Evolutionary conservation across 2,113 vertebrate species (phyloP).

Genomic region (Neotoma lepida): DNA sequence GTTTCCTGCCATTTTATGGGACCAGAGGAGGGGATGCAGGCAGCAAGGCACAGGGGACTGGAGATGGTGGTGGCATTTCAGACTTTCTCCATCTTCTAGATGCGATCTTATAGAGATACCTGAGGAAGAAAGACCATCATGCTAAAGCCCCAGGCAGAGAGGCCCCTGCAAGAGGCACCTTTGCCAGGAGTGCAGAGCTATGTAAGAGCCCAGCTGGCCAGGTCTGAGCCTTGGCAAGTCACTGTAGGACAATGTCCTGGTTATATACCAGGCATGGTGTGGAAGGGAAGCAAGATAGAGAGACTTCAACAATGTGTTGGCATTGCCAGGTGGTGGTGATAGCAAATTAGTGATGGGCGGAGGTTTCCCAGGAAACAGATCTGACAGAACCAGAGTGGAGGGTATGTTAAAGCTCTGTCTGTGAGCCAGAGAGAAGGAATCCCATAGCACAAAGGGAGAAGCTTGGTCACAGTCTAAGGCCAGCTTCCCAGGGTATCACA

Average conservation of each 20-base stretch:
- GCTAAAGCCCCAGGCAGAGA: neutral
- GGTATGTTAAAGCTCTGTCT: neutral
- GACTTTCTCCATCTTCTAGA: neutral
- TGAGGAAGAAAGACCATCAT: neutral
- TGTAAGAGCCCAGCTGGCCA: neutral
- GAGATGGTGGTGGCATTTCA: too few relatives aligned
- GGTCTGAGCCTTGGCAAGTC: neutral
- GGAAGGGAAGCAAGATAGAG: neutral
- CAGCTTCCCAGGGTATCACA: neutral
- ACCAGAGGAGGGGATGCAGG: too few relatives aligned
- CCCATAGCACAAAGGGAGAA: neutral
- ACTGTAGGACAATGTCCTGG: neutral
- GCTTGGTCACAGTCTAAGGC: neutral
- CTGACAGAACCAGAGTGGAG: neutral
- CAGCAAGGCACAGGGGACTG: neutral
- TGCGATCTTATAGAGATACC: neutral
- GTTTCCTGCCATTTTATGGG: neutral
- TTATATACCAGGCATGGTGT: neutral
- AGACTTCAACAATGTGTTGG: neutral
- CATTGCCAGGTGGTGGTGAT: neutral
- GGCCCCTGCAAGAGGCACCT: neutral
- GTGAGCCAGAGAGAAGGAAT: neutral
- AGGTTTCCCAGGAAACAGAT: neutral
- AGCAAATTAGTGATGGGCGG: neutral
- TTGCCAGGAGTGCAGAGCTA: neutral